Conservation (phyloP, 2,888 invertebrate genomes). For the Fissipunctia ypsillon region DNA sequence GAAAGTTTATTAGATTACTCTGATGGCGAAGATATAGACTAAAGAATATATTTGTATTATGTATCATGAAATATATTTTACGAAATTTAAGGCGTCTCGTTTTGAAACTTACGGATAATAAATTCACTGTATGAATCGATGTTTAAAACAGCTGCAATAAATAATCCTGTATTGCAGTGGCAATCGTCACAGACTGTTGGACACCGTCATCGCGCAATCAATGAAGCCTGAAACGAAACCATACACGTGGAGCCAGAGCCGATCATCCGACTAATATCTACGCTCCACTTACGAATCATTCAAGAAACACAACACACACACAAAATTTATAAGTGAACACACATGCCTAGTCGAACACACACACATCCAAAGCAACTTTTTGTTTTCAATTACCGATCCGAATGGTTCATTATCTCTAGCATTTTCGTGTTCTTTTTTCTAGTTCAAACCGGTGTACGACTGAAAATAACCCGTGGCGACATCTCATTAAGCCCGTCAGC, state of each 20-base stretch:
- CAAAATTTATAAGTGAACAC: slow-evolving; percentile 17
- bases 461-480: slow-evolving; percentile 88
- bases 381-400: slow-evolving; percentile 73
- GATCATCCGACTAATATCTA: slow-evolving; percentile 78
- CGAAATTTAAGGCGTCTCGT: slow-evolving; percentile 23
- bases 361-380: slow-evolving; percentile 64
- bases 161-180: slow-evolving; percentile 67
- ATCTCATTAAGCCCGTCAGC: slow-evolving; percentile 89
- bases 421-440: slow-evolving; percentile 72
- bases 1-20: slow-evolving; percentile 48
- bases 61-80: slow-evolving; percentile 15
- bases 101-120: slow-evolving; percentile 52
- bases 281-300: slow-evolving; percentile 85
- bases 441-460: slow-evolving; percentile 74
- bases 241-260: slow-evolving; percentile 73
- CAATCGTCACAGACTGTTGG: slow-evolving; percentile 76
- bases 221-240: slow-evolving; percentile 78
- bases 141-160: slow-evolving; percentile 65
- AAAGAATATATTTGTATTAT: background rate
- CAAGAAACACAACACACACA: slow-evolving; percentile 76
- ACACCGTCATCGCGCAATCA: slow-evolving; percentile 75
- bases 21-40: slow-evolving; percentile 29
- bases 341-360: slow-evolving; percentile 36
- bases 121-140: slow-evolving; percentile 59
- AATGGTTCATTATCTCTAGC: slow-evolving; percentile 74